Conservation (phyloP, 2,797 vertebrate species). For the Sphenodon punctatus region DNA sequence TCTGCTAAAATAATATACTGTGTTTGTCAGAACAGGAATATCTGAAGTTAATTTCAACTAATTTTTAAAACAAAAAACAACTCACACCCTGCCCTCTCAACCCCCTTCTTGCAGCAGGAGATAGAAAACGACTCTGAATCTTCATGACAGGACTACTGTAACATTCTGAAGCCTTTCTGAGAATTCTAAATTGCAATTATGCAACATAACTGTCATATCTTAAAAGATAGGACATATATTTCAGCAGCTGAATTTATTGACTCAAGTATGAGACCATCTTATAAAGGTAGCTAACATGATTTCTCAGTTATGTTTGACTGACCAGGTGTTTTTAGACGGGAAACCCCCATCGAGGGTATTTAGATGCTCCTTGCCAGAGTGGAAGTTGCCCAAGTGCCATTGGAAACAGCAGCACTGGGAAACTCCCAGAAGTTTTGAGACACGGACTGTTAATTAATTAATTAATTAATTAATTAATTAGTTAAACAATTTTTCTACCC, state of each 20-base stretch:
- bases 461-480: too few species aligned
- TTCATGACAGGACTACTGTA: conserved; percentile 24
- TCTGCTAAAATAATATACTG: conserved; percentile 51
- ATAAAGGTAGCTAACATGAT: conserved; percentile 18
- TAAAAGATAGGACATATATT: conserved; percentile 46
- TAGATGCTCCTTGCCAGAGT: too few species aligned
- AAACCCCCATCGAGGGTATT: too few species aligned
- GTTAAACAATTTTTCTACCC: too few species aligned
- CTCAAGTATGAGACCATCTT: conserved; percentile 11
- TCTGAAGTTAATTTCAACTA: conserved; percentile 57
- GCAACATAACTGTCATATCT: conserved; percentile 39
- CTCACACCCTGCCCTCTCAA: background rate
- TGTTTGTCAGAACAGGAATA: conserved; percentile 61
- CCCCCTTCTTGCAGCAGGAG: conserved; percentile 38
- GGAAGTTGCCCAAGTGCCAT: too few species aligned
- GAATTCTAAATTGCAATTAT: conserved; percentile 42
- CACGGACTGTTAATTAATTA: too few species aligned
- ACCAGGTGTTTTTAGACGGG: too few species aligned
- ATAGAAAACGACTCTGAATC: background rate
- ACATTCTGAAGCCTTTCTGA: conserved; percentile 33
- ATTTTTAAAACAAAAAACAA: too few species aligned
- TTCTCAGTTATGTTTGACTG: conserved; percentile 28
- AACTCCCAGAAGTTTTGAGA: too few species aligned
- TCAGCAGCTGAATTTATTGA: conserved; percentile 23
- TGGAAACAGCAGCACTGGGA: too few species aligned